A percentile compares a stretch with the other conserved stretches of the same genome.
These are phyloP conservation scores for Bombus waltoni DNA, from an alignment of 1,140 invertebrate genomes.

Conservation along the genomic window DNA sequence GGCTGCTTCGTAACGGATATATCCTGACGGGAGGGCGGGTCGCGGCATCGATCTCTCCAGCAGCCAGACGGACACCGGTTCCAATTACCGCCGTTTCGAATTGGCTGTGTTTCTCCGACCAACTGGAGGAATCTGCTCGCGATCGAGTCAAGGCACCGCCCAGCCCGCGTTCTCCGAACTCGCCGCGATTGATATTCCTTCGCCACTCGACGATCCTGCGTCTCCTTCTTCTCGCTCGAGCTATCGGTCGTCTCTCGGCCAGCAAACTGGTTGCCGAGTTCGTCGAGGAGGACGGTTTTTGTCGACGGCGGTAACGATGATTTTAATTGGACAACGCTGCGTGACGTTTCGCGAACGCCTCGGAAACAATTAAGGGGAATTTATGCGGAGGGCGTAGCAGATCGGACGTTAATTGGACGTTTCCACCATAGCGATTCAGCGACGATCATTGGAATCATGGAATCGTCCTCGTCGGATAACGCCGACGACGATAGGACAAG, in stretches of 20 bases:
- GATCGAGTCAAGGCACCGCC: conserved; percentile 42
- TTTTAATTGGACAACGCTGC: conserved; percentile 29
- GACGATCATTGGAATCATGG: neutral
- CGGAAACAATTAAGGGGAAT: conserved; percentile 15
- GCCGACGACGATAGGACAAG: no score
- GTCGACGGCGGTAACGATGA: neutral
- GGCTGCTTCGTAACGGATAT: conserved; percentile 1
- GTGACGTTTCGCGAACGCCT: neutral
- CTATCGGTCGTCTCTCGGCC: no score
- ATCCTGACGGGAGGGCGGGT: conserved; percentile 26
- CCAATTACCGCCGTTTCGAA: conserved; percentile 64
- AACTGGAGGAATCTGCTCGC: conserved; percentile 47
- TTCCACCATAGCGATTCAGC: neutral
- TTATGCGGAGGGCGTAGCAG: neutral
- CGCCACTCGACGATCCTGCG: neutral
- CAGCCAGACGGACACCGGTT: conserved; percentile 59
- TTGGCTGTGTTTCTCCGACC: conserved; percentile 59
- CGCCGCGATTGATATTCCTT: conserved; percentile 60
- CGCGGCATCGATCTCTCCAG: conserved; percentile 58
- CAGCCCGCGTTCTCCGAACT: conserved; percentile 12
- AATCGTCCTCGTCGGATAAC: no score
- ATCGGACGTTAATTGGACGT: conserved; percentile 24
- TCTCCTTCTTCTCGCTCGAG: neutral
- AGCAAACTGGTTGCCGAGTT: neutral
- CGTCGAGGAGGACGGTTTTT: neutral